A percentile compares a stretch with the other conserved stretches of the same genome.
These are phyloP conservation scores for Blomia tropicalis DNA, from an alignment of 2,888 invertebrate species.

Conservation along the genomic window DNA sequence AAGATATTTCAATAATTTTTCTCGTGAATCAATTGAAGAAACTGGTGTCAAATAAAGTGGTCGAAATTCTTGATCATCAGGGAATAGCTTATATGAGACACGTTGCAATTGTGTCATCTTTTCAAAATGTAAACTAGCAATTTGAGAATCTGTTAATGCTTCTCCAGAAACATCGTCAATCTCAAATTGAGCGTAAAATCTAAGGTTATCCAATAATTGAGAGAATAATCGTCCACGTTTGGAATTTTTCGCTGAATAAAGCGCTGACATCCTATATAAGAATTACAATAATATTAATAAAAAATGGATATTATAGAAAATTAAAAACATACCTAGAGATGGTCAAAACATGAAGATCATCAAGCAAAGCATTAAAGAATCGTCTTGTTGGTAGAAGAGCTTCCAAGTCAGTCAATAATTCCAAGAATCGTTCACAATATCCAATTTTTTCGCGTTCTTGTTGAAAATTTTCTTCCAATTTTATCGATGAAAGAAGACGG, in stretches of 20 bases:
- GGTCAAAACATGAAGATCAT: slow-evolving; percentile 82
- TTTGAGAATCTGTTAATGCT: slow-evolving; percentile 77
- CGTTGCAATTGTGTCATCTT: slow-evolving; percentile 79
- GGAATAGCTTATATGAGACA: slow-evolving; percentile 80
- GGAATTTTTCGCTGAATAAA: slow-evolving; percentile 45
- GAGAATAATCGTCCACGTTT: slow-evolving; percentile 75
- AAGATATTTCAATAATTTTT: slow-evolving; percentile 67
- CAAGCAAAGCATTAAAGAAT: slow-evolving; percentile 89
- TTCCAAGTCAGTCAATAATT: slow-evolving; percentile 87
- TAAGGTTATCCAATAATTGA: slow-evolving; percentile 79
- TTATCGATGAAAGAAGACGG: slow-evolving; percentile 56
- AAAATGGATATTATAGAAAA: neutral
- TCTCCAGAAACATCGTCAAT: slow-evolving; percentile 92
- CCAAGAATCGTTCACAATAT: slow-evolving; percentile 88
- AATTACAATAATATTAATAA: neutral
- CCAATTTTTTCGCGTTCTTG: slow-evolving; percentile 42
- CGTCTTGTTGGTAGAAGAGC: slow-evolving; percentile 83
- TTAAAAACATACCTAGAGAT: slow-evolving; percentile 46
- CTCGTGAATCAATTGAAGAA: slow-evolving; percentile 79
- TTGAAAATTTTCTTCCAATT: slow-evolving; percentile 31
- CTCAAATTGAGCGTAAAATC: slow-evolving; percentile 91
- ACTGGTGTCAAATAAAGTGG: slow-evolving; percentile 83
- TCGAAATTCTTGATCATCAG: slow-evolving; percentile 47
- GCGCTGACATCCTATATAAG: slow-evolving; percentile 43
- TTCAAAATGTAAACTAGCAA: slow-evolving; percentile 81